Base-by-base conservation (phyloP, 2,888 invertebrate genomes). In the Geotrupes spiniger region DNA sequence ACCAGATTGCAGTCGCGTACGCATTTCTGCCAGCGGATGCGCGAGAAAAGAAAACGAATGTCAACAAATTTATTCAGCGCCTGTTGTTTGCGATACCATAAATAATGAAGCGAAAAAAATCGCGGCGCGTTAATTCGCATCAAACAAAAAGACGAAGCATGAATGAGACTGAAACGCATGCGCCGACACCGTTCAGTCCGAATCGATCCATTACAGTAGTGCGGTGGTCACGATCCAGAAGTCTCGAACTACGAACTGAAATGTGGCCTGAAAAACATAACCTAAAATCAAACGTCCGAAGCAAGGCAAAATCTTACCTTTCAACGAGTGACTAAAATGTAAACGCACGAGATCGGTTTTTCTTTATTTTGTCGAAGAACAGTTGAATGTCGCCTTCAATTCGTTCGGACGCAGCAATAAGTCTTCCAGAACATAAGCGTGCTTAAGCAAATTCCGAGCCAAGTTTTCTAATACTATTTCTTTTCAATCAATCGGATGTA, bases 141-240 rank as follows among this genome's bases (percentile, higher is more conserved):
- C 21, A 21, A 3, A 3, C 21, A 36, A 36, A 14, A 33, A 33
- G 11, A 28, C 46, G 46, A 6, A 28, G 17, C 29, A 41, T 36
- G 36, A 28, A 29, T 21, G 45, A n/a, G n/a, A 16, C 3, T 28
- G 28, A 10, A 9, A 29, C 46, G 46, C 46, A 42, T 36, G 46
- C 46, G 46, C 17, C 2, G 9, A 26, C 12, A 10, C n/a, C 4
- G 10, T 39, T 37, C 48, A 38, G 42, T 43, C 10, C 9, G 25
- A 16, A 43, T 44, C 44, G 44, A 44, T 44, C 37, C 29, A 37
- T 37, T 38, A 16, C n/a, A 37, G 33, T 15, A 38, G 37, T 9
- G 12, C 37, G 15, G 44, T 10, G 31, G 42, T 25, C 12, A 29
- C 4, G 8, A 16, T 31, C 11, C 25, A 28, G 21, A 42, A 33